These are phyloP conservation scores for Bolborhynchus lineola DNA, from an alignment of 2,113 vertebrate genomes.

Conservation along the genomic window DNA sequence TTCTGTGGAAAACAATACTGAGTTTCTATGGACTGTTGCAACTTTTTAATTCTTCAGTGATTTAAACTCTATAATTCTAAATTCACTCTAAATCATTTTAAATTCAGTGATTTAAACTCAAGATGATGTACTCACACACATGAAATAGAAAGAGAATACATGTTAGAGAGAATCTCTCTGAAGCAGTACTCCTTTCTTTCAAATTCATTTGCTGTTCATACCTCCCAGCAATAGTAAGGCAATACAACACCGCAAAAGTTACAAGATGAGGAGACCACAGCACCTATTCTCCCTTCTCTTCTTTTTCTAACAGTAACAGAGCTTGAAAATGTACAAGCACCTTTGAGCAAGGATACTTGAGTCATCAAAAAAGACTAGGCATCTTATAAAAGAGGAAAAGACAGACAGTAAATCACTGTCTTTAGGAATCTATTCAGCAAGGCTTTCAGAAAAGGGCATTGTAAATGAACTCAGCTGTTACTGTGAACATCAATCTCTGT, in stretches of 20 bases:
- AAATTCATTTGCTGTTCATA: not conserved
- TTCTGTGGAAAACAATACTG: not conserved
- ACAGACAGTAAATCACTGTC: not conserved
- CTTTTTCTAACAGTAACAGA: not conserved
- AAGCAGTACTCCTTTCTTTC: not conserved
- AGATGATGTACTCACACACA: not conserved
- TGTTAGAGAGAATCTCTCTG: not conserved
- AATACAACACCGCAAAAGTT: not conserved
- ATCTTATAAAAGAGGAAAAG: not conserved
- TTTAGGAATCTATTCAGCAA: not conserved
- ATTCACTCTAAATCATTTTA: not conserved
- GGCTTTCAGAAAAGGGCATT: not conserved
- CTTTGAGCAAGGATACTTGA: constrained; percentile 3
- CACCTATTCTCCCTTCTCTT: not conserved
- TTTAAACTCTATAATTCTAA: not conserved
- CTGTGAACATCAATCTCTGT: not conserved
- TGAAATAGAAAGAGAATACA: not conserved
- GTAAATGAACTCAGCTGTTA: not conserved
- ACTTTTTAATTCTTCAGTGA: not conserved
- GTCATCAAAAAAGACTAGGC: not conserved
- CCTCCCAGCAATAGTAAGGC: not conserved
- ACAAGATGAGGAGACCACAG: not conserved
- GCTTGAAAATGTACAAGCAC: constrained; percentile 6
- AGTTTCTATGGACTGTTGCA: not conserved
- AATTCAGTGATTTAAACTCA: not conserved